Conservation (phyloP, 2,888 invertebrate species). For the Hypolimnas misippus region DNA sequence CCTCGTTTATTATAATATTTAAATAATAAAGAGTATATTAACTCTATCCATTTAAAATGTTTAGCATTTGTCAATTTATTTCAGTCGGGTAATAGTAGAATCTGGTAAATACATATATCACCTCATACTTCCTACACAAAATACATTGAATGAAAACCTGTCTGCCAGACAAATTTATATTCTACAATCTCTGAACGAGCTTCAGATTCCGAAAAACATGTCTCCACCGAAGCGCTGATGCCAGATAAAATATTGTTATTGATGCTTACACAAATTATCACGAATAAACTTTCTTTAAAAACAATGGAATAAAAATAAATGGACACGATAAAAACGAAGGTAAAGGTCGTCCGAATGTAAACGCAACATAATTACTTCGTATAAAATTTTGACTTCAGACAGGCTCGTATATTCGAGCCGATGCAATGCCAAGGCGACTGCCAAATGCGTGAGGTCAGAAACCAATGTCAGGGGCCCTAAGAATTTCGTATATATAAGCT, state of each 20-base stretch:
- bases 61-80: not conserved
- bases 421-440: slow-evolving; percentile 81
- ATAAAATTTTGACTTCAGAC: slow-evolving; percentile 58
- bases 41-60: not conserved
- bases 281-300: slow-evolving; percentile 36
- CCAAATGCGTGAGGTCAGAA: slow-evolving; percentile 75
- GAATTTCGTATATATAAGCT: slow-evolving; percentile 53
- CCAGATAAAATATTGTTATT: slow-evolving; percentile 39
- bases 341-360: slow-evolving; percentile 53
- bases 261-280: slow-evolving; percentile 32
- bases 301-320: slow-evolving; percentile 44
- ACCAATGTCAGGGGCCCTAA: slow-evolving; percentile 82
- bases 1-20: too few relatives aligned
- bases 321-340: slow-evolving; percentile 49
- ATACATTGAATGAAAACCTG: slow-evolving; percentile 11
- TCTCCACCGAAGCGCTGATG: slow-evolving; percentile 20
- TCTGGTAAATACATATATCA: slow-evolving; percentile 3
- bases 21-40: too few relatives aligned
- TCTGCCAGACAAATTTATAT: slow-evolving; percentile 19
- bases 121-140: not conserved
- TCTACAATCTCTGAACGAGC: slow-evolving; percentile 5
- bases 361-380: slow-evolving; percentile 52
- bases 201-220: slow-evolving; percentile 27
- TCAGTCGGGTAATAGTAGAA: not conserved
- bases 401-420: slow-evolving; percentile 53